Base-by-base conservation (phyloP, 2,888 invertebrate species). In the Gastracanthus pulcherrimus region DNA sequence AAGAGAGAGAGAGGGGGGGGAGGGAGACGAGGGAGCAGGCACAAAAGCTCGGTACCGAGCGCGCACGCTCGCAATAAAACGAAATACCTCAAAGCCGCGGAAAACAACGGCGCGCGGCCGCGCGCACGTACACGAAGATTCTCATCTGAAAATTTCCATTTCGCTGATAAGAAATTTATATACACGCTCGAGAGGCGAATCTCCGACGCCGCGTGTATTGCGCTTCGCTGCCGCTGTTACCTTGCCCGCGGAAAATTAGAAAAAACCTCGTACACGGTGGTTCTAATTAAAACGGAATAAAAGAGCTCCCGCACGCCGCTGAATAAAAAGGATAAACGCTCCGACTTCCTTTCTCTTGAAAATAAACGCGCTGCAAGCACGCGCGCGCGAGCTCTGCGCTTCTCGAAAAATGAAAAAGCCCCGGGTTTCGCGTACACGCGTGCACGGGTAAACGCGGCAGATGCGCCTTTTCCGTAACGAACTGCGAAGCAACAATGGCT, bases 281-380 rank as follows among this genome's bases (percentile, higher is more conserved):
- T 19, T 81, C 48, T 81, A 81, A 81, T 81, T 81, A 76, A 81
- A 76, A 76, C 55, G 70, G 76, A 71, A 81, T 76, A 76, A 81
- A 71, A 71, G 16, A 66, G 58, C 55, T 5, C 5, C 64, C 45
- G 26, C 23, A 7, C 41, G 9, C 34, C 75, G 41, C 29, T 0
- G 38, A 71, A 78, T 66, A 55, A 78, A 72, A 78, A 72, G 55
- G 5, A 62, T 48, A 62, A 70, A 48, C 60, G 60, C 45, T 48
- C 3, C 13, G 23, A 55, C 55, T 9, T 55, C 7, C 55, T n/a
- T n/a, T n/a, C 48, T 23, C 69, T 70, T 45, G 13, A 62, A 66
- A 71, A 66, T 66, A 72, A 72, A 66, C 19, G 29, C 13, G 26
- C 41, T 19, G 0, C 11, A n/a, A 7, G 62, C 31, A 9, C 7